phyloP scores from a whole-genome alignment of 1,140 invertebrate genomes.

The Bombus confusus region DNA sequence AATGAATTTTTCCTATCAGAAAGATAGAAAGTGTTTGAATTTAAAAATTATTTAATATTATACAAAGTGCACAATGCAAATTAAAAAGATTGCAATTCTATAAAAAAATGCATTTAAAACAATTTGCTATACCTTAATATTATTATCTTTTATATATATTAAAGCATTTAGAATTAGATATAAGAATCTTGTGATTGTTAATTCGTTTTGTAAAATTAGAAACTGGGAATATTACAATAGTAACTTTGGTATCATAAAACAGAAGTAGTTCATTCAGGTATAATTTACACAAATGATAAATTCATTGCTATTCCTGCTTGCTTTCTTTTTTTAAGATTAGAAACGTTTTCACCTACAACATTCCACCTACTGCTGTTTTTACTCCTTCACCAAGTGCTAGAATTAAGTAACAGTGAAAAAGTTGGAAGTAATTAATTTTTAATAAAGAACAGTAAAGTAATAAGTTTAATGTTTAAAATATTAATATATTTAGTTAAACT shows the following conservation, averaged over 20 bases:
- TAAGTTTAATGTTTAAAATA: slow-evolving; percentile 66
- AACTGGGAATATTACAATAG: slow-evolving; percentile 1
- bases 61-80: neutral
- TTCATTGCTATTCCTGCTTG: slow-evolving; percentile 18
- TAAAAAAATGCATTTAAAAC: slow-evolving; percentile 31
- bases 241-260: slow-evolving; percentile 20
- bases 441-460: slow-evolving; percentile 62
- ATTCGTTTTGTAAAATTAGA: slow-evolving; percentile 15
- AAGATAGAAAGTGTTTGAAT: neutral
- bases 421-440: slow-evolving; percentile 63
- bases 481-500: slow-evolving; percentile 57
- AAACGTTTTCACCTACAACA: slow-evolving; percentile 58
- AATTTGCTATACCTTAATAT: neutral
- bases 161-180: slow-evolving; percentile 16
- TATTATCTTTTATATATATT: neutral
- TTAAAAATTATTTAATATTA: neutral
- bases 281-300: slow-evolving; percentile 11
- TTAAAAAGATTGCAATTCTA: neutral
- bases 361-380: slow-evolving; percentile 63
- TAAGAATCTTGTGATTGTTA: slow-evolving; percentile 28
- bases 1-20: neutral
- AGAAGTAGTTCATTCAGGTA: slow-evolving; percentile 1
- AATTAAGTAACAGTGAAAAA: slow-evolving; percentile 65
- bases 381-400: slow-evolving; percentile 56
- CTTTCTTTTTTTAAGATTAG: slow-evolving; percentile 22